Evolutionary conservation across 2,888 invertebrate genomes (phyloP).

Genomic region (Baccha elongata): DNA sequence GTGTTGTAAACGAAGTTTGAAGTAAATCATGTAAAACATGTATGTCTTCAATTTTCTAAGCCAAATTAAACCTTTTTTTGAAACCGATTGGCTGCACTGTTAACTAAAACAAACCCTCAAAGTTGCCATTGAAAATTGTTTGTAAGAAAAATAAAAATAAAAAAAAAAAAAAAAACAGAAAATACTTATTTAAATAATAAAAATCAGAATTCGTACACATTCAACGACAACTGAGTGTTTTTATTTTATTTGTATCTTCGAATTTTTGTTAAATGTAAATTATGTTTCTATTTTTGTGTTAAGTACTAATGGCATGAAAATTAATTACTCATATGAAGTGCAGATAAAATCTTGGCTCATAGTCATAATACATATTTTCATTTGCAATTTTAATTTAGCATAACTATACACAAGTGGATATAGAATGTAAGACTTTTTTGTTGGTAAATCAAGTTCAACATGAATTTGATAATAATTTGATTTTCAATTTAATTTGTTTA

Average conservation of each 20-base stretch:
- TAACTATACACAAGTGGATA: too few species aligned
- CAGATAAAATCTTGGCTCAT: conserved; percentile 52
- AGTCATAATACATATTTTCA: conserved; percentile 28
- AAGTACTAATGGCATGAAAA: conserved; percentile 58
- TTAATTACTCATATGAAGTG: conserved; percentile 67
- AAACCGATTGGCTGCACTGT: conserved; percentile 4
- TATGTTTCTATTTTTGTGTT: conserved; percentile 48
- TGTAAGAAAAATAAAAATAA: not conserved
- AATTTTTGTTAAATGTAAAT: conserved; percentile 45
- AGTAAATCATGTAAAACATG: too few species aligned
- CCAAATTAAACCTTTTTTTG: too few species aligned
- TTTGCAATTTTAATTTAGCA: conserved; percentile 21
- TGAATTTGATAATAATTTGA: too few species aligned
- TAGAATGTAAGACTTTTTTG: too few species aligned
- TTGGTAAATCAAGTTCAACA: too few species aligned
- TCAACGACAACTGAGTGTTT: conserved; percentile 4
- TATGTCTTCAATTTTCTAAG: too few species aligned
- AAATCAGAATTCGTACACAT: conserved; percentile 29
- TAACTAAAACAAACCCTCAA: not conserved
- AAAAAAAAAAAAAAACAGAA: not conserved
- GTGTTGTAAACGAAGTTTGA: too few species aligned
- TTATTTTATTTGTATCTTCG: conserved; percentile 39
- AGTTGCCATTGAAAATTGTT: not conserved
- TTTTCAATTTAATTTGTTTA: too few species aligned
- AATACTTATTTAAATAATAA: conserved; percentile 32